A percentile compares a stretch with the other conserved stretches of the same genome.
Conservation (phyloP, 2,113 vertebrate species). For the Bos indicus region DNA sequence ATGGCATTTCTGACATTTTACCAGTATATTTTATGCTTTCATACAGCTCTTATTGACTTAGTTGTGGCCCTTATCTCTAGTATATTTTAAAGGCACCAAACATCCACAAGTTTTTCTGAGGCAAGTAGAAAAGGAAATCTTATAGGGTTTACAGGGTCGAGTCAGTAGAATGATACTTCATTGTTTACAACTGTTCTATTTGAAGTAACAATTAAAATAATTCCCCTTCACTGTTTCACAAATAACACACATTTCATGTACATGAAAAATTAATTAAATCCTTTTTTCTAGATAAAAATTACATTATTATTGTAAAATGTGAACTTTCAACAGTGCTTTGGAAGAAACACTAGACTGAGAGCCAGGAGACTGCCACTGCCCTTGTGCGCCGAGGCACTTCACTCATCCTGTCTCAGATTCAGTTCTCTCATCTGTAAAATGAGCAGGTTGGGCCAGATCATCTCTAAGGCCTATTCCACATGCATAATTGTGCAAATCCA, state of each 20-base stretch:
- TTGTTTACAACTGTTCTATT: not conserved
- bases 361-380: not conserved
- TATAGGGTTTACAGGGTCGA: not conserved
- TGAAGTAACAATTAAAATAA: slow-evolving; percentile 3
- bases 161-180: not conserved
- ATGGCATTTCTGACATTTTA: not conserved
- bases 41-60: not conserved
- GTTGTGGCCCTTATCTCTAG: not conserved
- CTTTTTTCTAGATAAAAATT: not conserved
- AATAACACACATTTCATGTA: not conserved
- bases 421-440: slow-evolving; percentile 65
- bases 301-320: not conserved
- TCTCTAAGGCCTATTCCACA: slow-evolving; percentile 59
- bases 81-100: not conserved
- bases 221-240: not conserved
- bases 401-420: slow-evolving; percentile 13
- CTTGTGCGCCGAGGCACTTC: slow-evolving; percentile 10
- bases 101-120: not conserved
- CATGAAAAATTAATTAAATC: not conserved
- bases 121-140: not conserved
- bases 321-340: not conserved
- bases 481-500: slow-evolving; percentile 64
- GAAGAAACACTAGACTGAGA: not conserved
- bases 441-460: slow-evolving; percentile 50
- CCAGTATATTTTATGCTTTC: not conserved